Conservation (phyloP, 2,888 invertebrate species). For the Diaphora mendica region DNA sequence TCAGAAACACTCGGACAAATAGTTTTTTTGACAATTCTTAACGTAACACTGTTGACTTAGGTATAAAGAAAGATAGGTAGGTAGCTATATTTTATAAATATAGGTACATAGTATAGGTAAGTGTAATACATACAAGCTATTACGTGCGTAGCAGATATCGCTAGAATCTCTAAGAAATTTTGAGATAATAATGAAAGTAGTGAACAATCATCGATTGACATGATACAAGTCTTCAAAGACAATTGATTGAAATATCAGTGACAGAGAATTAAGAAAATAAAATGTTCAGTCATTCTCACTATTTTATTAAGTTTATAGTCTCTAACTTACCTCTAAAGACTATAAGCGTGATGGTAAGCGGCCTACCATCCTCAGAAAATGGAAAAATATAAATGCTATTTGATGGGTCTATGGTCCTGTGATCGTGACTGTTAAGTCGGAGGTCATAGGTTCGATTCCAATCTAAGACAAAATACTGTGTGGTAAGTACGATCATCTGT, state of each 20-base stretch:
- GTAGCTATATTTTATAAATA: neutral
- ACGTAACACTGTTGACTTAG: too few relatives aligned
- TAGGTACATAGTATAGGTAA: neutral
- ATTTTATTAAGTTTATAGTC: neutral
- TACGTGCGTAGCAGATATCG: neutral
- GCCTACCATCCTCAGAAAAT: neutral
- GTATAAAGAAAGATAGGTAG: neutral
- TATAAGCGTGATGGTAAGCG: neutral
- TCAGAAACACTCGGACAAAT: too few relatives aligned
- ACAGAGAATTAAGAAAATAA: slow-evolving; percentile 16
- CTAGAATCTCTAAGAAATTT: neutral
- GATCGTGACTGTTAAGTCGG: too few relatives aligned
- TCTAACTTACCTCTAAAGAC: neutral
- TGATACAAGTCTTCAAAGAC: neutral
- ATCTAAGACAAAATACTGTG: too few relatives aligned
- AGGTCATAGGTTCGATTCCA: neutral
- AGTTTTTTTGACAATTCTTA: too few relatives aligned
- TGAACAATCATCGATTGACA: slow-evolving; percentile 5
- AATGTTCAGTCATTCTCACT: neutral
- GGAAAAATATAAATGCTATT: too few relatives aligned
- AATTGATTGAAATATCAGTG: slow-evolving; percentile 22
- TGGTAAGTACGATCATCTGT: too few relatives aligned
- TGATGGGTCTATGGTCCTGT: too few relatives aligned
- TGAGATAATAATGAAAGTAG: neutral
- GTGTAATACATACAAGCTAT: neutral